Conservation (phyloP, 1,140 invertebrate species). For the Philaenus spumarius region DNA sequence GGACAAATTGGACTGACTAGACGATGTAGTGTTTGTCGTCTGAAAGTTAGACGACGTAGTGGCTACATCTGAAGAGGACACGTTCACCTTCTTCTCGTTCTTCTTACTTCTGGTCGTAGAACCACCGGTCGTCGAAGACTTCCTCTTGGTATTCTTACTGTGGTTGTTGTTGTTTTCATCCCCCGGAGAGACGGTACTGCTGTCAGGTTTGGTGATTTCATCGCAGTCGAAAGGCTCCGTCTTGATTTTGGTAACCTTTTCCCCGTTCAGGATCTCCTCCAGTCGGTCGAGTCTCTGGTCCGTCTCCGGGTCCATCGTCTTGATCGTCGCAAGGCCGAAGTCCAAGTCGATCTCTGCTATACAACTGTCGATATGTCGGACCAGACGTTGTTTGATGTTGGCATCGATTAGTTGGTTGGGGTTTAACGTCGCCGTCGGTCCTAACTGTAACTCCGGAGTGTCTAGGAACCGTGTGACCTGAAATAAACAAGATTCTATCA, state of each 20-base stretch:
- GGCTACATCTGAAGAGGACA: slow-evolving; percentile 6
- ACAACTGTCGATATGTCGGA: slow-evolving; percentile 63
- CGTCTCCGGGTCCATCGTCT: not conserved
- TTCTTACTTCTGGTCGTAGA: not conserved
- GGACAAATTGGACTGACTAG: slow-evolving; percentile 17
- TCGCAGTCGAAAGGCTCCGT: slow-evolving; percentile 4
- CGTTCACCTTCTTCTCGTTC: slow-evolving; percentile 11
- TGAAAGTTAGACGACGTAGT: not conserved
- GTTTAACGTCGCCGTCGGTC: slow-evolving; percentile 35
- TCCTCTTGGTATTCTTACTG: slow-evolving; percentile 17
- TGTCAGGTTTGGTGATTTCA: slow-evolving; percentile 39
- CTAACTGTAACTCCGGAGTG: slow-evolving; percentile 31
- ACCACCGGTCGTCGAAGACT: not conserved
- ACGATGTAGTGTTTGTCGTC: not conserved
- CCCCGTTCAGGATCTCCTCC: slow-evolving; percentile 13
- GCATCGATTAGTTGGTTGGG: slow-evolving; percentile 51
- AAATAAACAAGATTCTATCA: not conserved
- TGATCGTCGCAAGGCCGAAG: slow-evolving; percentile 38
- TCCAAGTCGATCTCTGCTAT: slow-evolving; percentile 61
- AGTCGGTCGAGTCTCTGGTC: slow-evolving; percentile 8
- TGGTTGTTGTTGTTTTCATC: slow-evolving; percentile 34
- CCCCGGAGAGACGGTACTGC: slow-evolving; percentile 43
- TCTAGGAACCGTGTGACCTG: slow-evolving; percentile 35
- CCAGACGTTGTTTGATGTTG: slow-evolving; percentile 56
- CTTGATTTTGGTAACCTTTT: not conserved